Evolutionary conservation across 1,140 invertebrate genomes (phyloP), one percentile per base, ranked within the genome.

Genomic region (Drosophila miranda): DNA sequence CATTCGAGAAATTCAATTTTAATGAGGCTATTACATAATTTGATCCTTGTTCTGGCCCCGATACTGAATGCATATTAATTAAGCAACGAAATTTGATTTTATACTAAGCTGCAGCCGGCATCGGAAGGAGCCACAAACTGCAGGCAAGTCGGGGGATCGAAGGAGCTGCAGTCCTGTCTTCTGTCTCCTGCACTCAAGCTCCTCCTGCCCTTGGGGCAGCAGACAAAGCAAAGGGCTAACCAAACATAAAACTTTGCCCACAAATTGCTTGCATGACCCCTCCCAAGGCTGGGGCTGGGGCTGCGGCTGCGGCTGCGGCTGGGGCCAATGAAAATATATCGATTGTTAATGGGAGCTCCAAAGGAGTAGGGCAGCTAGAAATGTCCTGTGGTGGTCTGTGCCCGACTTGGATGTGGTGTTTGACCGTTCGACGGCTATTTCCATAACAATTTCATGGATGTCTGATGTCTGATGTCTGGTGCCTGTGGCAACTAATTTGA

Each of bases 21-120:
- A 82, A 83, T 83, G 66, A 58, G 45, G 45, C 72, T 84, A 79
- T 79, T 84, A 80, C 76, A 76, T 83, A 83, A 80, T 83, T 83
- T 84, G 80, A 83, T 84, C 71, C 72, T 75, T 80, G 77, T 63
- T 69, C 56, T 55, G 58, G 53, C 60, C 51, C 62, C 58, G 76
- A 75, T 58, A 55, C 62, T 58, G 58, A 53, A 60, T 72, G 67
- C 76, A 76, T 84, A 83, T 80, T 80, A 83, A 83, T 83, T 82
- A 82, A 70, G 51, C 42, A 51, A 41, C 59, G 45, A 62, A 60
- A 78, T 72, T 66, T 61, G 64, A 70, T 66, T 70, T 68, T 78
- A 41, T 60, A 51, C 60, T 57, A 70, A 70, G 46, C 44, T 75
- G 54, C 42, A 44, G 50, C 34, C 21, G 30, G 45, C 26, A 28